Evolutionary conservation across 2,113 vertebrate genomes (phyloP), one percentile per base, ranked within the genome.

Genomic region (Sinocyclocheilus maitianheensis): DNA sequence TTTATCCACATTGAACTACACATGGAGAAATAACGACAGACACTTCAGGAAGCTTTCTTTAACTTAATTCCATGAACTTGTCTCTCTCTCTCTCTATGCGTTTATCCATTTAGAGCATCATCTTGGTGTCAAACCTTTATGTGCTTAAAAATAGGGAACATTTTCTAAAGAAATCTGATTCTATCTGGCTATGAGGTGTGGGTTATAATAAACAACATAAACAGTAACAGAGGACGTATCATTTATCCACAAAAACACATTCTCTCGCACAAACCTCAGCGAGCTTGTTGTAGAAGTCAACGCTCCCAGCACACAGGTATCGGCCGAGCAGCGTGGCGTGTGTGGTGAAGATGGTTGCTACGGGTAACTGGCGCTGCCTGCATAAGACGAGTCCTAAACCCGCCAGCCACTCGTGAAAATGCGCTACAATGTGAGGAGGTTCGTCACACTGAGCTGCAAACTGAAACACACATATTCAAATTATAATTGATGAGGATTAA

Each of bases 251-350:
- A 71, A 71, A 20, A 20, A 83, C 55, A 77, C 60, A 48, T 37
- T 37, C 13, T 9, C 37, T 18, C 53, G 71, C 43, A 92, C 96
- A 91, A 67, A 97, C 96, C 5, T 93, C 90, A 55, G 95, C 89
- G 8, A 98, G 94, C 30, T 96, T 97, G 93, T 98, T 98, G 92
- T 98, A 98, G 93, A 98, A 98, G 90, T 98, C 97, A 67, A 98
- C 97, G 0, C 93, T 97, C 3, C 97, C 97, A 0, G 97, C 97
- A 79, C 97, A 98, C 75, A 98, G 93, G 91, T 98, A 98, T 3
- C 97, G 95, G 0, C 97, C 97, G 84, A 98, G 94, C 58, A 98
- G 94, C 0, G 97, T 98, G 84, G 97, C 97, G 0, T 98, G 97
- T 18, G 97, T 98, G 81, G 97, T 98, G 90, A 98, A 98, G 89